phyloP scores from a whole-genome alignment of 92 coral and sea anemone species.

The Parazoanthus swiftii region DNA sequence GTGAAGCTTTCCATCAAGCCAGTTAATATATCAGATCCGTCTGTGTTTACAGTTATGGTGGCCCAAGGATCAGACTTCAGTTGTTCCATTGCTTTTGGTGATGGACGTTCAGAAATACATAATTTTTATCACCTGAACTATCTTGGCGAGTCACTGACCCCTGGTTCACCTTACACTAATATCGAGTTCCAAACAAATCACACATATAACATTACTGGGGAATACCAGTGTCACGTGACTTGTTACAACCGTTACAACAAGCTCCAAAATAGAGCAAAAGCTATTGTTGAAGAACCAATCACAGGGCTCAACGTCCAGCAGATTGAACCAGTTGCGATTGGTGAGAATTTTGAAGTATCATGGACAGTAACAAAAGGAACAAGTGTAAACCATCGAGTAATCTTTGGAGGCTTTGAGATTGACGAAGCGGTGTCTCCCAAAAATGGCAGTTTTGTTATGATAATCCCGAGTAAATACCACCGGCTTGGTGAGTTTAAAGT shows the following conservation, averaged over 20 bases:
- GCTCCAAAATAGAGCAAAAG: neutral
- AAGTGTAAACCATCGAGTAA: conserved; percentile 33
- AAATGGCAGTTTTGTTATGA: neutral
- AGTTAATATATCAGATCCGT: conserved; percentile 33
- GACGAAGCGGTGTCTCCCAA: neutral
- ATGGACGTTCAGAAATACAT: conserved; percentile 36
- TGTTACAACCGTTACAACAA: conserved; percentile 32
- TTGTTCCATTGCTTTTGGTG: conserved; percentile 60
- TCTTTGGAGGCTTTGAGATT: conserved; percentile 6
- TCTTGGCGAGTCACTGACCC: neutral
- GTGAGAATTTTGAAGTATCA: conserved; percentile 46
- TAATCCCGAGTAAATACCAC: neutral
- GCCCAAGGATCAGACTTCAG: conserved; percentile 54
- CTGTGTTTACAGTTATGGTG: conserved; percentile 31
- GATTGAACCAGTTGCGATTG: conserved; percentile 53
- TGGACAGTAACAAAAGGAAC: conserved; percentile 54
- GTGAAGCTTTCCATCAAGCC: conserved; percentile 29
- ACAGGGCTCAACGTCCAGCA: conserved; percentile 35
- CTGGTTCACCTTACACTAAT: conserved; percentile 5
- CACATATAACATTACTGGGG: neutral
- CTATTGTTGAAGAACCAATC: conserved; percentile 52
- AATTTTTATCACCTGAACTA: neutral
- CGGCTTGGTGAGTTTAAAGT: neutral
- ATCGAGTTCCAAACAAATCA: neutral
- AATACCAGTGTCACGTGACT: neutral